Evolutionary conservation across 2,888 invertebrate genomes (phyloP), one percentile per base, ranked within the genome.

Genomic region (Folsomia manolachei): DNA sequence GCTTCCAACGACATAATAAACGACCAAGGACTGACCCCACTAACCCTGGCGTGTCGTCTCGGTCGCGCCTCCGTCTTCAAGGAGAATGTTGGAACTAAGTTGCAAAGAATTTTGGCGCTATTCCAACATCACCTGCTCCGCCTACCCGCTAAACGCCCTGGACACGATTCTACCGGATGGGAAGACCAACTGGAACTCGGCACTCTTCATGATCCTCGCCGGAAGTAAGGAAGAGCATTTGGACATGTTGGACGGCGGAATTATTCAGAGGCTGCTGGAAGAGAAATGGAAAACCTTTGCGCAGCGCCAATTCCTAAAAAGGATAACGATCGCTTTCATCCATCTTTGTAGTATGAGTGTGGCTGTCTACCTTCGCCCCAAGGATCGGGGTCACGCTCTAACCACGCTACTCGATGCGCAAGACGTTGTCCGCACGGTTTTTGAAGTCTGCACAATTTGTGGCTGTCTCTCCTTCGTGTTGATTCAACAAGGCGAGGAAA

Each of bases 281-380:
- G 98, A 99, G 85, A 99, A 99, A 84, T 99, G 99, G 99, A 97
- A 98, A 85, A 96, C 97, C 0, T 99, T 96, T 86, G 99, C 97
- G 26, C 86, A 95, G 94, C 91, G 91, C 82, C 95, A 97, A 85
- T 95, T 98, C 84, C 86, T 97, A 74, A 94, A 97, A 85, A 89
- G 97, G 52, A 88, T 98, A 26, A 87, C 93, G 39, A 92, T 98
- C 80, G 87, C 97, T 64, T 88, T 92, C 82, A 87, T 94, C 26
- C 97, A 99, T 84, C 86, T 99, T 72, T 85, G 95, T 0, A 89
- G 92, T 63, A 87, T 99, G 27, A 97, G 97, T 26, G 86, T 92
- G 66, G 94, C 97, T 1, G 91, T 98, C 19, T 99, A 97, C 84
- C 86, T 95, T 23, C 88, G 98, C n/a, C 97, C 94, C 0, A 87